Evolutionary conservation across 1,140 invertebrate genomes (phyloP), one percentile per base, ranked within the genome.

Genomic region (Zelostemma sp.): DNA sequence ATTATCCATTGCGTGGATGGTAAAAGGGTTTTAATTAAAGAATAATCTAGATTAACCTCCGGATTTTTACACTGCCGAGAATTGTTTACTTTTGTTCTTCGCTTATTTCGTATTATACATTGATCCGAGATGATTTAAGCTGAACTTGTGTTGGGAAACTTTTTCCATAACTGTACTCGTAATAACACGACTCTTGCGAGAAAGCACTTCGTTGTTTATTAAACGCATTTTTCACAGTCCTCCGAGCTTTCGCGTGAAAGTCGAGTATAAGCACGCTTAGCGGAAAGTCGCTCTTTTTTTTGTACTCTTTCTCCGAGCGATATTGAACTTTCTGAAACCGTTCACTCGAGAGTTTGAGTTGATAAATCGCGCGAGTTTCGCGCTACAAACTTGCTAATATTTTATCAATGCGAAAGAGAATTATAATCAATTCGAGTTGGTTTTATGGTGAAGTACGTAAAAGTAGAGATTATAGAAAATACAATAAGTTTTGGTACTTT

Each of bases 21-120:
- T 53, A 60, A 66, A 72, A 61, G 56, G 72, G 63, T 60, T 66
- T 55, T 71, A 71, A 76, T 76, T 76, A 74, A 74, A 74, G 67
- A 59, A 70, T 74, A 74, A 74, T 76, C 61, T 75, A 65, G 62
- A 75, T 75, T 75, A 73, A 68, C 62, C 54, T 50, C 61, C 19
- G 62, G 25, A 51, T 48, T 60, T 51, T 45, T 60, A 55, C 47
- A 60, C 53, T 19, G 49, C 49, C 46, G 12, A 50, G 17, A 62
- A 61, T 62, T 28, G 19, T 15, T 16, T 43, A 28, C 17, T 12
- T 41, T 59, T 47, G 33, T 45, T 41, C 38, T 6, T 40, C 17
- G 51, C 38, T 25, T 25, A 8, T 57, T 61, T 53, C n/a, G n/a
- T n/a, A n/a, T n/a, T n/a, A n/a, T n/a, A n/a, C n/a, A n/a, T n/a